Conservation (phyloP, 2,888 invertebrate genomes). For the Euplexia lucipara region DNA sequence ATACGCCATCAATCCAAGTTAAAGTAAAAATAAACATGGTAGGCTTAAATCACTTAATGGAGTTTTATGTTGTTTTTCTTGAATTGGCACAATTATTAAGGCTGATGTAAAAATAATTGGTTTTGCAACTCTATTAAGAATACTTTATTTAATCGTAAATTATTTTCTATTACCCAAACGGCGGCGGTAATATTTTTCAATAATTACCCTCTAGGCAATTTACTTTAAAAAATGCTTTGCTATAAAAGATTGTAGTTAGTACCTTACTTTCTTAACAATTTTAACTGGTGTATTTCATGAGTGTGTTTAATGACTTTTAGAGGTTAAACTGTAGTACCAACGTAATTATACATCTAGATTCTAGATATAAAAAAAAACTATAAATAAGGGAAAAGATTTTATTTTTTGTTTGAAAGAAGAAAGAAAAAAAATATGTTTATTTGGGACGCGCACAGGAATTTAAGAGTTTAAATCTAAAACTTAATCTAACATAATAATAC, state of each 20-base stretch:
- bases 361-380: too few species aligned
- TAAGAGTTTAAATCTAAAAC: too few species aligned
- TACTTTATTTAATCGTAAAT: slow-evolving; percentile 44
- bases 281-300: slow-evolving; percentile 11
- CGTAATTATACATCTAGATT: too few species aligned
- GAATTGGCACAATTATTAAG: slow-evolving; percentile 43
- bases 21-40: slow-evolving; percentile 19
- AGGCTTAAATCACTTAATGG: neutral
- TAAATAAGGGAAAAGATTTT: too few species aligned
- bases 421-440: too few species aligned
- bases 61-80: slow-evolving; percentile 35
- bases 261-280: slow-evolving; percentile 15
- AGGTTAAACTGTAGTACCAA: too few species aligned
- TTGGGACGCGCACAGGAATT: too few species aligned
- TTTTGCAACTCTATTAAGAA: slow-evolving; percentile 49
- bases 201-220: slow-evolving; percentile 31
- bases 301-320: too few species aligned
- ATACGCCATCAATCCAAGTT: neutral
- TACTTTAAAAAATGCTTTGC: slow-evolving; percentile 9
- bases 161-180: slow-evolving; percentile 31
- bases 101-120: slow-evolving; percentile 48
- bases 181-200: slow-evolving; percentile 26
- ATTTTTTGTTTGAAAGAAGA: too few species aligned
- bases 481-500: too few species aligned
- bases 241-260: slow-evolving; percentile 7